These are phyloP conservation scores for Andrena bucephala DNA, from an alignment of 2,888 invertebrate genomes.

Conservation along the genomic window DNA sequence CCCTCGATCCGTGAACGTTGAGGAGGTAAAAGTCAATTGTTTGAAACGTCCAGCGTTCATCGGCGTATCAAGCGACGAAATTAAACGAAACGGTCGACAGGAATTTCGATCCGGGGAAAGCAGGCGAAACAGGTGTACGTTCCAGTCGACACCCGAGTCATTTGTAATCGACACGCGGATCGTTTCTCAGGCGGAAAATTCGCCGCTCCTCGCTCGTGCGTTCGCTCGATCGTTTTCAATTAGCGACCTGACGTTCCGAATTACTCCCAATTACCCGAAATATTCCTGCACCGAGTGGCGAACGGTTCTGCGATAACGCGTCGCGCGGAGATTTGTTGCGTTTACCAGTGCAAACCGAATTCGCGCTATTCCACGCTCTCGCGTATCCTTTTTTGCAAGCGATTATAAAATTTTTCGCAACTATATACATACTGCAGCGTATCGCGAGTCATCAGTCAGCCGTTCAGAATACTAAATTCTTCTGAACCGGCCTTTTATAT, in stretches of 20 bases:
- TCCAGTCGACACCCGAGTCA: not conserved
- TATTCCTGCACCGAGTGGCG: conserved; percentile 3
- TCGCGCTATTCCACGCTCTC: not conserved
- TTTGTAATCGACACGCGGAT: conserved; percentile 7
- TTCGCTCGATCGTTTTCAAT: conserved; percentile 25
- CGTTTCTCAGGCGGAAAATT: conserved; percentile 2
- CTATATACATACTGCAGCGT: no score
- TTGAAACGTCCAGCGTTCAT: no score
- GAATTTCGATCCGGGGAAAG: not conserved
- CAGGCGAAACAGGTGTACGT: conserved; percentile 4
- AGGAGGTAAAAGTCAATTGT: no score
- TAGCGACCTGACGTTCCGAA: not conserved
- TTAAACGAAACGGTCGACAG: not conserved
- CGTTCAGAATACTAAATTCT: no score
- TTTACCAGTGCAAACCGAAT: not conserved
- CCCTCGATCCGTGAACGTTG: no score
- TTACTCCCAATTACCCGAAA: conserved; percentile 13
- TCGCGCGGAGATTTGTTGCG: not conserved
- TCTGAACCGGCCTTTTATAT: no score
- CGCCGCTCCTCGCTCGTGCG: not conserved
- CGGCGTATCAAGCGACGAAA: not conserved
- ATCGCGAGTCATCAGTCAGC: not conserved
- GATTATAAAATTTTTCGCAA: not conserved
- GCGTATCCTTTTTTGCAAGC: not conserved
- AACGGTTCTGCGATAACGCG: not conserved